These are phyloP conservation scores for Cacatua alba DNA, from an alignment of 2,113 vertebrate species.

Conservation along the genomic window DNA sequence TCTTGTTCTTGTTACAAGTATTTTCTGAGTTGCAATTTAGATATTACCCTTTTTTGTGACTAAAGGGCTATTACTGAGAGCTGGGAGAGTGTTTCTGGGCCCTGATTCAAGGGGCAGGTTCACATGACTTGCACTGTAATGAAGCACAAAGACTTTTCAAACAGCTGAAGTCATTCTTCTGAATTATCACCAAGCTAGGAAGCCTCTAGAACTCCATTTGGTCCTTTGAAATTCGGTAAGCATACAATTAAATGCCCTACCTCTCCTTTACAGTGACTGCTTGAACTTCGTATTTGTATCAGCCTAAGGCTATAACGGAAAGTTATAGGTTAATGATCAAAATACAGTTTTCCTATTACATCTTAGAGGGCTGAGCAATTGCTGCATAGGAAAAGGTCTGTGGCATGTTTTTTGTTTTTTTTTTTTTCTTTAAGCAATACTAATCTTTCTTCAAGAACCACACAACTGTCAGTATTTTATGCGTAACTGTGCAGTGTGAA, in stretches of 20 bases:
- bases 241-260: not conserved
- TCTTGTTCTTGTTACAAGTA: not conserved
- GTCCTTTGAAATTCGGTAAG: not conserved
- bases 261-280: not conserved
- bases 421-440: too few species aligned
- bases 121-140: too few species aligned
- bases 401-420: too few species aligned
- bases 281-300: not conserved
- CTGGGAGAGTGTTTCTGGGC: not conserved
- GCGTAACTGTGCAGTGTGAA: too few species aligned
- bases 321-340: not conserved
- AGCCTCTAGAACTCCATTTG: not conserved
- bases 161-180: not conserved
- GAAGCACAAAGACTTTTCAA: not conserved
- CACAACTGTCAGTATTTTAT: too few species aligned
- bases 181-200: not conserved
- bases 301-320: not conserved
- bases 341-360: not conserved
- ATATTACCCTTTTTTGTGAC: not conserved
- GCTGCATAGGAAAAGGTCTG: too few species aligned
- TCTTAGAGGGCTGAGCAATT: too few species aligned
- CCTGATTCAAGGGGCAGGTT: not conserved
- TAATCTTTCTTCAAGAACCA: too few species aligned
- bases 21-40: not conserved
- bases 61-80: too few species aligned